These are phyloP conservation scores for Drosophila conformis DNA, from an alignment of 2,888 invertebrate genomes.

Conservation along the genomic window DNA sequence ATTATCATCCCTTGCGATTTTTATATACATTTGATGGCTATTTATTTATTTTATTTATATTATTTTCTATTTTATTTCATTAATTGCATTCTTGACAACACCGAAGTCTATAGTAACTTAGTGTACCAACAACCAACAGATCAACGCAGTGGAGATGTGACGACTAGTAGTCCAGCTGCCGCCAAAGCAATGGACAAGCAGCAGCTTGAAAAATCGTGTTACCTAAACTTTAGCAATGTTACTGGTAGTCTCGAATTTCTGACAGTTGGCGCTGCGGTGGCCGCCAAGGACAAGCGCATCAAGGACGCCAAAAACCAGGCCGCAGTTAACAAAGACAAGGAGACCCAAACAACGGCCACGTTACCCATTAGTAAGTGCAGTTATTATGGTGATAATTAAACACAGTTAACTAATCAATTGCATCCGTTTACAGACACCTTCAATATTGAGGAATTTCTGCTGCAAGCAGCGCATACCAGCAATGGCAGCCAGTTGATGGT, in stretches of 20 bases:
- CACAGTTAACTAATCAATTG: constrained; percentile 1
- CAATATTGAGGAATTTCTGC: constrained; percentile 80
- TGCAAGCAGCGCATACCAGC: constrained; percentile 74
- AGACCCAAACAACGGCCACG: constrained; percentile 64
- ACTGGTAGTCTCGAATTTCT: constrained; percentile 86
- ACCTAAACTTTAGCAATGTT: constrained; percentile 78
- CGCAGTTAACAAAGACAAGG: constrained; percentile 81
- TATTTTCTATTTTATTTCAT: constrained; percentile 44
- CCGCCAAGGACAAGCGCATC: constrained; percentile 94
- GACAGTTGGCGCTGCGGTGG: constrained; percentile 94
- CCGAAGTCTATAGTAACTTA: constrained; percentile 82
- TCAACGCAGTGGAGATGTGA: constrained; percentile 61
- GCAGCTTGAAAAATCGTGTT: constrained; percentile 68
- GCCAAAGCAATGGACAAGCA: constrained; percentile 49
- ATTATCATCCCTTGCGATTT: neutral
- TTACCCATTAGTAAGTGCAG: constrained; percentile 42
- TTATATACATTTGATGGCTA: neutral
- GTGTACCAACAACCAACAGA: constrained; percentile 80
- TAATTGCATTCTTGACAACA: constrained; percentile 24
- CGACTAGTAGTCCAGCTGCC: constrained; percentile 32
- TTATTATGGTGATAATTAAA: neutral
- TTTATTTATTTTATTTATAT: constrained; percentile 40
- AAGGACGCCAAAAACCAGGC: constrained; percentile 91
- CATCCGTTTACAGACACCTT: constrained; percentile 71
- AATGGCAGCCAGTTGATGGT: constrained; percentile 85